Evolutionary conservation across 2,113 vertebrate genomes (phyloP).

Genomic region (Ranitomeya variabilis): DNA sequence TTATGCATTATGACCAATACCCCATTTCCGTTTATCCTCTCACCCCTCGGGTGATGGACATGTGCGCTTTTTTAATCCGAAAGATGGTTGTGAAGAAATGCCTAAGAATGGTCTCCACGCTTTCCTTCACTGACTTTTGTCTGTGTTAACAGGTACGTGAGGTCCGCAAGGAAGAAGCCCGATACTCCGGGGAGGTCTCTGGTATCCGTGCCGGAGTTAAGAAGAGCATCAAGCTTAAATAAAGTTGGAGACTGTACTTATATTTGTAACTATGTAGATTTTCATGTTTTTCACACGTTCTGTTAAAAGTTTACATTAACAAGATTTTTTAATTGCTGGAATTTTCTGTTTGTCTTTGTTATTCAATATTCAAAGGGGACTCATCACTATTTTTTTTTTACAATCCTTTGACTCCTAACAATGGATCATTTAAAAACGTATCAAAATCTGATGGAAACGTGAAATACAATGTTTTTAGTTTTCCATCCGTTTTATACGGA

Average conservation of each 20-base stretch:
- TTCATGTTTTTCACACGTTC: background rate
- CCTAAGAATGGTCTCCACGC: background rate
- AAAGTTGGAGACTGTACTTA: conserved; percentile 56
- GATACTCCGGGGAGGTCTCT: conserved; percentile 86
- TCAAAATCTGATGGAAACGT: too few species aligned
- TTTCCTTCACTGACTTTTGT: background rate
- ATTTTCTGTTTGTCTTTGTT: background rate
- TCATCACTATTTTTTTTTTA: too few species aligned
- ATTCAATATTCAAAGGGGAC: background rate
- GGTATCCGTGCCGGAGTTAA: conserved; percentile 95
- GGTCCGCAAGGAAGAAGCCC: conserved; percentile 78
- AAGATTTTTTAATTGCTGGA: too few species aligned
- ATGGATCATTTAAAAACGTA: too few species aligned
- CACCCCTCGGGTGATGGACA: too few species aligned
- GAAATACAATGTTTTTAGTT: too few species aligned
- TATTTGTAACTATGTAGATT: conserved; percentile 2
- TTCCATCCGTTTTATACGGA: too few species aligned
- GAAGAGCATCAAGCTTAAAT: conserved; percentile 91
- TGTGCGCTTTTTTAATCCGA: too few species aligned
- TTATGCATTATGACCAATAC: too few species aligned
- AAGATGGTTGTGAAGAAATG: background rate
- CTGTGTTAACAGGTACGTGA: conserved; percentile 77
- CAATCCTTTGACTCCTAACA: too few species aligned
- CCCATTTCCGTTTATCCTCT: too few species aligned
- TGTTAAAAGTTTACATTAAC: background rate